Percentiles rank a stretch among this genome's conserved stretches.
Evolutionary conservation across 1,140 invertebrate species (phyloP).

Genomic region (Onthophagus taurus): DNA sequence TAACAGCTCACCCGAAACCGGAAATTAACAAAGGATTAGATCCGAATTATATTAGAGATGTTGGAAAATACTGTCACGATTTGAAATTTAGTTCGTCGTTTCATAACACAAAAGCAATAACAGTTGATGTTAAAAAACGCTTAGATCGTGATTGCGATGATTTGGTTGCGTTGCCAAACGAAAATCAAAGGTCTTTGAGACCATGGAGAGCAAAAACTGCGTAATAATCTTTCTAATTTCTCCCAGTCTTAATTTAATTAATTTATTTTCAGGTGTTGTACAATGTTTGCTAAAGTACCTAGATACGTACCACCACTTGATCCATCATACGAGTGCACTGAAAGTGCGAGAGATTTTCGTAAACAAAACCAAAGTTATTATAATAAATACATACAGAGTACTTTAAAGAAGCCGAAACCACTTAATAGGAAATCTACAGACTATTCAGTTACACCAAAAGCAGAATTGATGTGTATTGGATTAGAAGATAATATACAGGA

Average conservation of each 20-base stretch:
- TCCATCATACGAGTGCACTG: background rate
- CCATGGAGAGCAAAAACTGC: constrained; percentile 19
- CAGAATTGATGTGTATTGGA: no score
- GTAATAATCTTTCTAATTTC: no score
- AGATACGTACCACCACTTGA: background rate
- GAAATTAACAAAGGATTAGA: background rate
- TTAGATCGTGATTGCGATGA: constrained; percentile 15
- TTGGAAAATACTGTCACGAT: background rate
- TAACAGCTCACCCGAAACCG: background rate
- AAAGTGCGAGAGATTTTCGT: constrained; percentile 1
- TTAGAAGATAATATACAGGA: no score
- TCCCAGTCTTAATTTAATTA: no score
- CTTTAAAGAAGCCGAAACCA: no score
- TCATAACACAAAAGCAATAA: background rate
- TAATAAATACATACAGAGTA: no score
- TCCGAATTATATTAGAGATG: background rate
- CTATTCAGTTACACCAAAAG: no score
- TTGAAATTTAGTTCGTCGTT: background rate
- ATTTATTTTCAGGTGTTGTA: no score
- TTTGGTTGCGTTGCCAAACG: constrained; percentile 27
- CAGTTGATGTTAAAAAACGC: background rate
- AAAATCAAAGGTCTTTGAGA: constrained; percentile 17
- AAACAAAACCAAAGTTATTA: background rate
- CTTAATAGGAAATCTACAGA: no score
- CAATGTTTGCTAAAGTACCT: background rate